These are phyloP conservation scores for Amyelois transitella DNA, from an alignment of 1,140 invertebrate species.

Conservation along the genomic window DNA sequence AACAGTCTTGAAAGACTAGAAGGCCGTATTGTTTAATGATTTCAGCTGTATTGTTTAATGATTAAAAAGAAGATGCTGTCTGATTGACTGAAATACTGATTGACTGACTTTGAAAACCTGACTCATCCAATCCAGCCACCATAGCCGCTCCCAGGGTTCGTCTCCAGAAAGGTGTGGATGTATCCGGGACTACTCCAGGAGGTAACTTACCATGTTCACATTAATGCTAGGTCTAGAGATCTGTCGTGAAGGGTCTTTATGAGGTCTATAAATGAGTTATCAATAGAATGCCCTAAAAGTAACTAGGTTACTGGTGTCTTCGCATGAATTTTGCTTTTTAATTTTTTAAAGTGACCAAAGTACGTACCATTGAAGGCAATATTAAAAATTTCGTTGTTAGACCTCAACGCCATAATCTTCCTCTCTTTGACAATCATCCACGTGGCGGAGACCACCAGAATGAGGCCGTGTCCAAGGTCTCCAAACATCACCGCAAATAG, in stretches of 20 bases:
- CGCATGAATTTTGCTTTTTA: not conserved
- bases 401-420: conserved; percentile 50
- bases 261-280: not conserved
- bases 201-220: not conserved
- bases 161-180: no score
- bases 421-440: conserved; percentile 80
- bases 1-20: no score
- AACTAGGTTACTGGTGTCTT: not conserved
- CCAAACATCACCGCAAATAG: conserved; percentile 86
- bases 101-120: no score
- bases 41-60: no score
- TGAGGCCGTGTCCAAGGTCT: conserved; percentile 80
- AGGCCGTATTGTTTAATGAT: no score
- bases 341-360: no score
- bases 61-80: no score
- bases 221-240: not conserved
- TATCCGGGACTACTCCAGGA: no score
- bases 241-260: not conserved
- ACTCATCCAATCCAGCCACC: no score
- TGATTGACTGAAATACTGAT: no score
- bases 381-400: conserved; percentile 82
- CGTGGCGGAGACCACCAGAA: conserved; percentile 75
- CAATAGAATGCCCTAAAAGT: not conserved
- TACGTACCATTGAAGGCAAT: conserved; percentile 88
- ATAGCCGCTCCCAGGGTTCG: no score